Conservation (phyloP, 2,113 vertebrate species). For the Seriola aureovittata region DNA sequence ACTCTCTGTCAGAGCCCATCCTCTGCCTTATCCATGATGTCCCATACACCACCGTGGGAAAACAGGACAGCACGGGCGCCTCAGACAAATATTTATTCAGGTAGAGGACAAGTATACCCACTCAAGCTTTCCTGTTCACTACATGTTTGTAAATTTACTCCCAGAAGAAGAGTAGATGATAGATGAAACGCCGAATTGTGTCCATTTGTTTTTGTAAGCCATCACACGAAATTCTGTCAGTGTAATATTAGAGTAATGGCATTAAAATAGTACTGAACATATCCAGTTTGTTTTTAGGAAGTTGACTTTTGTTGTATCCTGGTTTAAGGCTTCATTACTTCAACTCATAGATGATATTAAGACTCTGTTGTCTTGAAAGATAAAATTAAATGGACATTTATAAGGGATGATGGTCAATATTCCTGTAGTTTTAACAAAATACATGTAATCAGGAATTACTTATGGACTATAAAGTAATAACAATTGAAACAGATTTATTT, state of each 20-base stretch:
- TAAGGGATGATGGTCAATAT: not conserved
- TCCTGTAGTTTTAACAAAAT: not conserved
- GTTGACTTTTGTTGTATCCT: not conserved
- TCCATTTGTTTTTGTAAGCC: conserved; percentile 39
- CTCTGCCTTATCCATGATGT: conserved; percentile 89
- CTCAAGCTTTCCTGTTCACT: conserved; percentile 69
- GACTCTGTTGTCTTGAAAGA: conserved; percentile 9
- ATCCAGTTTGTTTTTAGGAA: not conserved
- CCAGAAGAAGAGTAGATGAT: conserved; percentile 50
- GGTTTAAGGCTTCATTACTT: conserved; percentile 11
- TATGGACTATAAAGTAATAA: not conserved
- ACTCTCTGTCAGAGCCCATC: conserved; percentile 89
- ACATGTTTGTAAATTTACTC: conserved; percentile 64
- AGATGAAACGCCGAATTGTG: conserved; percentile 12
- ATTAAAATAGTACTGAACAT: not conserved
- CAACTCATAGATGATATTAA: not conserved
- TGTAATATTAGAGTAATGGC: not conserved
- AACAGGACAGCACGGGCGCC: conserved; percentile 58
- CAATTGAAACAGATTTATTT: not conserved
- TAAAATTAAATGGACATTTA: conserved; percentile 7
- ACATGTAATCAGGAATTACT: not conserved
- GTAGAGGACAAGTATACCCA: conserved; percentile 73
- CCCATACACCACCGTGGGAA: conserved; percentile 85
- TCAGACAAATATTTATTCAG: conserved; percentile 83
- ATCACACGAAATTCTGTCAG: conserved; percentile 8